Conservation (phyloP, 1,140 invertebrate genomes). For the Rhagoletis zephyria region DNA sequence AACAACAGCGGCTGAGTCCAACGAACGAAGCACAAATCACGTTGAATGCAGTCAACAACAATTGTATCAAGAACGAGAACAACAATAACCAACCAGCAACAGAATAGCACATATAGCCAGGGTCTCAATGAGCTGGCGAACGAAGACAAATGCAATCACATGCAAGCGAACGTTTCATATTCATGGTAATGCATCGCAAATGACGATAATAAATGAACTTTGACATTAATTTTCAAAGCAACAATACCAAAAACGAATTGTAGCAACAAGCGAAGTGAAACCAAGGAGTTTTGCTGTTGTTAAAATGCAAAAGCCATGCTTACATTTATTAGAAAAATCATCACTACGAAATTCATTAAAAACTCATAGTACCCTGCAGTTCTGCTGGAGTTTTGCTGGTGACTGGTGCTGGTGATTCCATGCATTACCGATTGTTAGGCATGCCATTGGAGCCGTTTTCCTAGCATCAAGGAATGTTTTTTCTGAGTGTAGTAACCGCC, state of each 20-base stretch:
- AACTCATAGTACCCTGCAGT: no score
- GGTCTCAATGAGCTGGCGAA: not conserved
- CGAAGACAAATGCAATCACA: slow-evolving; percentile 11
- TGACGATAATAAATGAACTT: slow-evolving; percentile 52
- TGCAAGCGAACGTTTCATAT: not conserved
- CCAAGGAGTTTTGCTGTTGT: no score
- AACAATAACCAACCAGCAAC: slow-evolving; percentile 2
- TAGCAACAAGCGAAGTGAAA: not conserved
- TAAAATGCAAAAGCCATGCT: no score
- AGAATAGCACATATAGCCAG: not conserved
- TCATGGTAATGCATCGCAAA: slow-evolving; percentile 47
- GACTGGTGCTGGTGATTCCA: no score
- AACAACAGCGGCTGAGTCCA: slow-evolving; percentile 31
- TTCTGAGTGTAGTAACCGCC: no score
- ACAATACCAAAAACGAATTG: not conserved
- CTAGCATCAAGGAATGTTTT: no score
- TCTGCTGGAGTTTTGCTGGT: no score
- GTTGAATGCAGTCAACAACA: slow-evolving; percentile 43
- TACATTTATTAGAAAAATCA: no score
- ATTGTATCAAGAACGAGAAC: not conserved
- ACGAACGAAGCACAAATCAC: slow-evolving; percentile 4
- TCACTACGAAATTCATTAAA: no score
- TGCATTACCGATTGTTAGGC: no score
- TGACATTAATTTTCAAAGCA: slow-evolving; percentile 43
- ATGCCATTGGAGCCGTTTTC: no score